Conservation (phyloP, 2,888 invertebrate species). For the Platynereis dumerilii region DNA sequence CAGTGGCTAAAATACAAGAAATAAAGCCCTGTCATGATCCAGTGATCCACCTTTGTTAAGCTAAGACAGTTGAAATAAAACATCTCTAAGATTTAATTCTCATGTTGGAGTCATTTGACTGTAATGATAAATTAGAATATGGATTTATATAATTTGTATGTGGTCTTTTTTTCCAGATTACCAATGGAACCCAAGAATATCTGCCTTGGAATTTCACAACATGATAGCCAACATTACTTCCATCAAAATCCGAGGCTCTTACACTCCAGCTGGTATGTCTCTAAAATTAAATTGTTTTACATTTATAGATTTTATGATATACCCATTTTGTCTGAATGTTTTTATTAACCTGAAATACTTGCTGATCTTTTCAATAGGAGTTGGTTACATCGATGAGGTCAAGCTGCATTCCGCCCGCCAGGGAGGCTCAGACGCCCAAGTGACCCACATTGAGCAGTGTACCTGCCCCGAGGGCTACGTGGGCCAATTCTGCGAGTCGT, state of each 20-base stretch:
- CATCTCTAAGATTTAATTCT: no score
- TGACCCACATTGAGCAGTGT: constrained; percentile 88
- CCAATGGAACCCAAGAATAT: constrained; percentile 91
- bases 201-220: constrained; percentile 87
- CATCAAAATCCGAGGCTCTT: constrained; percentile 92
- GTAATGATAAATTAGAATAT: no score
- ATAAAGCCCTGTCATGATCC: no score
- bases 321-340: no score
- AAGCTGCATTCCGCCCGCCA: constrained; percentile 84
- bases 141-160: no score
- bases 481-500: constrained; percentile 97
- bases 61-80: no score
- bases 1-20: no score
- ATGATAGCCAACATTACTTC: constrained; percentile 92
- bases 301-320: background rate
- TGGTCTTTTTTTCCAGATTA: constrained; percentile 72
- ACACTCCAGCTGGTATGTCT: constrained; percentile 74
- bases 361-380: constrained; percentile 62
- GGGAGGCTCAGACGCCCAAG: constrained; percentile 71
- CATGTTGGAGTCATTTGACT: no score
- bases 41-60: no score
- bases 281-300: background rate
- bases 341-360: background rate
- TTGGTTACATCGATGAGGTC: constrained; percentile 89
- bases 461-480: constrained; percentile 73